Evolutionary conservation across 2,888 invertebrate genomes (phyloP), one percentile per base, ranked within the genome.

Genomic region (Drosophila siamana): DNA sequence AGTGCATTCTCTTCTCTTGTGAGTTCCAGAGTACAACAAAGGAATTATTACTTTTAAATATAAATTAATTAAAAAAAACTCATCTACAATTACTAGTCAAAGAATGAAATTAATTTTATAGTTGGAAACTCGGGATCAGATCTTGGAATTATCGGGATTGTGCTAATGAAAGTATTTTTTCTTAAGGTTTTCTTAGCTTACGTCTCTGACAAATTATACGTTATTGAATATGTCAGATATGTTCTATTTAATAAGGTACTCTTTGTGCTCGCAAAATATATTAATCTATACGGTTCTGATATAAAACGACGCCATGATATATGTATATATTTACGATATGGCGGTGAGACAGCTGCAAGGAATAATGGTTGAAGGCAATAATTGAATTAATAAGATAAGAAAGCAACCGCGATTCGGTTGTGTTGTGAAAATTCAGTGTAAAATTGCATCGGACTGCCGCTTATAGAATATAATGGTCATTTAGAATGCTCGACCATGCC

Each of bases 301-400:
- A n/a, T n/a, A 4, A 30, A 11, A 11, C 4, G 7, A 9, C 8
- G 24, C 9, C 5, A 9, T 4, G 7, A 24, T 7, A 24, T 19
- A 36, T 33, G 38, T 16, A 16, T 28, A 41, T 24, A 38, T 13
- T n/a, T n/a, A 16, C 40, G 44, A 60, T 48, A 59, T 38, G 46
- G 15, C 52, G 24, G 36, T n/a, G 54, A 24, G 41, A 11, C 41
- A 41, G 13, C 28, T 54, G 52, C 61, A 69, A 30, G 52, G 40
- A 3, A 26, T 40, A 65, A 56, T 48, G 61, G 13, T 22, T 33
- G 24, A 46, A 52, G 48, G 22, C 43, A 28, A 11, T 74, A 77
- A 80, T 83, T 86, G 68, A 78, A 78, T 78, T 74, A 86, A 80
- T 62, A 38, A 56, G 83, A 81, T 81, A 81, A 86, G 69, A 80